Conservation (phyloP, 2,888 invertebrate genomes). For the Merodon equestris region DNA sequence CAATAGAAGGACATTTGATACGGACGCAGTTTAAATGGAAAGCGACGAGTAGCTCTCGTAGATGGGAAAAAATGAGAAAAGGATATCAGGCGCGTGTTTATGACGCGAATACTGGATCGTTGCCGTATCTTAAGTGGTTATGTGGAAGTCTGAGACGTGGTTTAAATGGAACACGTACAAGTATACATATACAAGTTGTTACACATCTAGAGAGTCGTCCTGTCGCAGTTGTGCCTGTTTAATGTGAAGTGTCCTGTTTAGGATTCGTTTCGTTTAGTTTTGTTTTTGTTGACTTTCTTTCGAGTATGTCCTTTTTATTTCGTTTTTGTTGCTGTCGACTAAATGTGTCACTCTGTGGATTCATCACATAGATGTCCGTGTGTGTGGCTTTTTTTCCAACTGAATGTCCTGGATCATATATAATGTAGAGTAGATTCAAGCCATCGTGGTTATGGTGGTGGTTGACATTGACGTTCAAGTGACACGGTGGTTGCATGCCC, state of each 20-base stretch:
- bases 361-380: background rate
- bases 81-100: constrained; percentile 30
- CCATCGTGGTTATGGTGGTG: too few species aligned
- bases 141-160: constrained; percentile 59
- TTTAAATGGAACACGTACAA: constrained; percentile 24
- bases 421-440: too few species aligned
- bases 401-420: too few species aligned
- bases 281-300: background rate
- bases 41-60: constrained; percentile 10
- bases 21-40: constrained; percentile 38
- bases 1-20: constrained; percentile 16
- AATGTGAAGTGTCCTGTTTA: constrained; percentile 11
- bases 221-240: background rate
- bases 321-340: background rate
- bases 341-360: constrained; percentile 4
- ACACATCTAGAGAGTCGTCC: constrained; percentile 18
- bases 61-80: too few species aligned
- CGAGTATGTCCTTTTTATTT: background rate
- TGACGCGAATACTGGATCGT: constrained; percentile 54
- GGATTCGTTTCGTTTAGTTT: constrained; percentile 1
- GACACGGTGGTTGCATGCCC: too few species aligned
- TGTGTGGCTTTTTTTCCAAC: background rate
- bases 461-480: too few species aligned
- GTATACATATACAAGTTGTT: constrained; percentile 13
- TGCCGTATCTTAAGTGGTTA: constrained; percentile 66